Evolutionary conservation across 1,140 invertebrate genomes (phyloP).

Genomic region (Phenacoccus solenopsis): DNA sequence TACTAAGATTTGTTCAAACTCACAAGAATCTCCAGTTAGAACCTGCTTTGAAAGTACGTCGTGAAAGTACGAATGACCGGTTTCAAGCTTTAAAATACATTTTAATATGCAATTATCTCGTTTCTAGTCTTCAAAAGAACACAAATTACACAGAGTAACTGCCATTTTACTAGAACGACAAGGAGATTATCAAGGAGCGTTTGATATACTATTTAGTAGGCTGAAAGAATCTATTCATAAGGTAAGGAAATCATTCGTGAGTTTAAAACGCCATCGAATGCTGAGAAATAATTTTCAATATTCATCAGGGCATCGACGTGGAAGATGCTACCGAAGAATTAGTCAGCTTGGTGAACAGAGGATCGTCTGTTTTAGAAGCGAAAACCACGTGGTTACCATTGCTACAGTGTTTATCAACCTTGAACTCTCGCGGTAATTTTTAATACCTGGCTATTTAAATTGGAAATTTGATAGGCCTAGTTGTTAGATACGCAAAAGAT

Average conservation of each 20-base stretch:
- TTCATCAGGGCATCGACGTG: conserved; percentile 18
- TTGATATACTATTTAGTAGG: conserved; percentile 26
- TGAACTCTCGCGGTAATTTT: conserved; percentile 26
- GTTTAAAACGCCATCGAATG: too few species aligned
- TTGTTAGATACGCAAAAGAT: neutral
- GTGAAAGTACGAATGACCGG: neutral
- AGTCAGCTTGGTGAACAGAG: conserved; percentile 27
- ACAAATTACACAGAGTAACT: conserved; percentile 26
- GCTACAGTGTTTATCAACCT: conserved; percentile 27
- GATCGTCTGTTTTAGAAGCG: conserved; percentile 26
- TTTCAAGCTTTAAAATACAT: neutral
- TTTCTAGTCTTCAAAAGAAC: conserved; percentile 12
- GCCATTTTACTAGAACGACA: conserved; percentile 29
- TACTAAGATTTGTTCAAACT: conserved; percentile 20
- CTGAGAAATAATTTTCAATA: too few species aligned
- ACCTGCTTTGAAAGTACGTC: conserved; percentile 15
- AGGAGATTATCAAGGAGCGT: conserved; percentile 29
- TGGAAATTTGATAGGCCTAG: too few species aligned
- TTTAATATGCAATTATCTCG: neutral
- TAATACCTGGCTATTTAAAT: neutral
- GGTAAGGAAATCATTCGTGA: conserved; percentile 18
- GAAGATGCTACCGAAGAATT: conserved; percentile 28
- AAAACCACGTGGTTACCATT: conserved; percentile 29
- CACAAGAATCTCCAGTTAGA: conserved; percentile 21
- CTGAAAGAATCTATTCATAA: conserved; percentile 27